Percentiles rank a stretch among this genome's conserved stretches.
Conservation (phyloP, 2,113 vertebrate species). For the Agelaius tricolor region DNA sequence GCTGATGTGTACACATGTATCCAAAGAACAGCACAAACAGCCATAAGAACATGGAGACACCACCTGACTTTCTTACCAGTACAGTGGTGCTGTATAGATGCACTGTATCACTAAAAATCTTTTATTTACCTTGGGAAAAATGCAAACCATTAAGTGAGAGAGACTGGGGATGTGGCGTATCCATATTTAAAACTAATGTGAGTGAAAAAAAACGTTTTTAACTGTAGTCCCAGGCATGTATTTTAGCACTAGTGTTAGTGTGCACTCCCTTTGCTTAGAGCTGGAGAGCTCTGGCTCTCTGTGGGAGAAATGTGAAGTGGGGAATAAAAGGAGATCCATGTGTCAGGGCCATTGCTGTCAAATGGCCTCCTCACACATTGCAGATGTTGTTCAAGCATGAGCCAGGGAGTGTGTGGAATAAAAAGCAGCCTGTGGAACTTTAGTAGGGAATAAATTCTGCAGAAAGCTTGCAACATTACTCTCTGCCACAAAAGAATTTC, state of each 20-base stretch:
- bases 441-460: neutral
- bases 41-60: neutral
- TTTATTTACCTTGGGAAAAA: neutral
- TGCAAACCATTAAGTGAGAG: neutral
- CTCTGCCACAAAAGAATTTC: neutral
- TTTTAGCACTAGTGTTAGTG: neutral
- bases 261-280: neutral
- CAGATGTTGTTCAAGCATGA: constrained; percentile 23
- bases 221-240: neutral
- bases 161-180: neutral
- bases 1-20: neutral
- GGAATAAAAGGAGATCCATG: neutral
- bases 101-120: neutral
- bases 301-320: neutral
- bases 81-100: neutral
- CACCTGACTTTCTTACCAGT: neutral
- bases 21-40: neutral
- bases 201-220: neutral
- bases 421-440: constrained; percentile 7
- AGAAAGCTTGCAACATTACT: neutral
- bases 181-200: neutral
- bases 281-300: neutral
- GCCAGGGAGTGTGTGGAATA: constrained; percentile 1
- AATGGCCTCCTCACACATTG: neutral
- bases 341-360: constrained; percentile 18